A percentile compares a stretch with the other conserved stretches of the same genome.
phyloP scores from a whole-genome alignment of 2,797 vertebrate genomes.

The Cryptoblepharus egeriae region DNA sequence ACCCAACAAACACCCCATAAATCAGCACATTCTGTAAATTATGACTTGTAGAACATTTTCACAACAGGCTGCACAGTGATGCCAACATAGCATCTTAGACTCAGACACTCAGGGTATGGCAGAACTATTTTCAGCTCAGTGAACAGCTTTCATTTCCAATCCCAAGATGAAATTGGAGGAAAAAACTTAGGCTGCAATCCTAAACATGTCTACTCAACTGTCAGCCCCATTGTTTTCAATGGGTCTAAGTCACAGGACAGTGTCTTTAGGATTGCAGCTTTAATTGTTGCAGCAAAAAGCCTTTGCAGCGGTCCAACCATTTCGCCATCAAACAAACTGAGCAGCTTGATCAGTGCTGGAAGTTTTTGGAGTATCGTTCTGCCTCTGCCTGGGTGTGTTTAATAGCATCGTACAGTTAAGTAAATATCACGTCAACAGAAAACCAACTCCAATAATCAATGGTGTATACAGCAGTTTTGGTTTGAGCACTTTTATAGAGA shows the following conservation, averaged over 20 bases:
- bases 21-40: constrained; percentile 33
- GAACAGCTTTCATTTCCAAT: background rate
- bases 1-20: too few species aligned
- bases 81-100: background rate
- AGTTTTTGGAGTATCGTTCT: constrained; percentile 32
- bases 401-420: background rate
- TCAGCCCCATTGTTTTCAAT: too few species aligned
- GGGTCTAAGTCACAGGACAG: too few species aligned
- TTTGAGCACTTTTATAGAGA: background rate
- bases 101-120: background rate
- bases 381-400: constrained; percentile 49
- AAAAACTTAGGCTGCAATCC: too few species aligned
- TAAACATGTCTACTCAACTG: too few species aligned
- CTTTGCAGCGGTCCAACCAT: fast-evolving
- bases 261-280: too few species aligned
- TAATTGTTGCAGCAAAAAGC: background rate
- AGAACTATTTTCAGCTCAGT: background rate
- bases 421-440: constrained; percentile 48
- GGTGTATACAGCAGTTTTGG: constrained; percentile 1
- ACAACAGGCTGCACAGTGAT: background rate
- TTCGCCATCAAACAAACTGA: background rate
- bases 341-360: constrained; percentile 38
- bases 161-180: background rate
- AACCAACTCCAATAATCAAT: background rate
- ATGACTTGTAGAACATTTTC: constrained; percentile 35